A percentile compares a stretch with the other conserved stretches of the same genome.
Evolutionary conservation across 2,797 vertebrate species (phyloP).

Genomic region (Platalea minor): DNA sequence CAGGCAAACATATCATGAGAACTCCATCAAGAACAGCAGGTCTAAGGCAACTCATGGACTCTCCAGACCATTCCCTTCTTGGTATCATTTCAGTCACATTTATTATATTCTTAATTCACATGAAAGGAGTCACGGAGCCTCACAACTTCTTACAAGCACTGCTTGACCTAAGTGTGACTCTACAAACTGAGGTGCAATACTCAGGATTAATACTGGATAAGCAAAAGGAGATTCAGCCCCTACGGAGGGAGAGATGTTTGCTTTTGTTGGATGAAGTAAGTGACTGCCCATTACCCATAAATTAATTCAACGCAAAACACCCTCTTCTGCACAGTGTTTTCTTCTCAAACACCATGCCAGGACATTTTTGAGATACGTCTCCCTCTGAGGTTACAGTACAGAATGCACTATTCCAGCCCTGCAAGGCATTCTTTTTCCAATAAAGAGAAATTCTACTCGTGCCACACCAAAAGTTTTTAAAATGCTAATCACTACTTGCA

Average conservation of each 20-base stretch:
- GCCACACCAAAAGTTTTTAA: not conserved
- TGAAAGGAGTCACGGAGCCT: not conserved
- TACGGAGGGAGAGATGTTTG: not conserved
- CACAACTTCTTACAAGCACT: not conserved
- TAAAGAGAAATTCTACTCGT: not conserved
- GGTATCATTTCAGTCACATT: not conserved
- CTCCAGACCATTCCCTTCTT: not conserved
- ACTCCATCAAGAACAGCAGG: not conserved
- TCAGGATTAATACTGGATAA: not conserved
- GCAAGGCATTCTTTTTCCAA: not conserved
- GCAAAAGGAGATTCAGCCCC: not conserved
- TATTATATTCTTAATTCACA: not conserved
- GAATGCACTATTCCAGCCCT: not conserved
- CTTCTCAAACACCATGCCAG: not conserved
- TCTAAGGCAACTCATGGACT: not conserved
- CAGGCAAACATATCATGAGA: not conserved
- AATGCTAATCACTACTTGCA: conserved; percentile 42
- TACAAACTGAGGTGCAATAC: not conserved
- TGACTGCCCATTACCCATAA: not conserved
- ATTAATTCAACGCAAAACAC: not conserved
- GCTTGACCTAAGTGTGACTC: not conserved
- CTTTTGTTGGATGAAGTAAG: not conserved
- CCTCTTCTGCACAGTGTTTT: not conserved
- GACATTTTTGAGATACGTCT: conserved; percentile 1
- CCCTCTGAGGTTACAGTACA: not conserved